phyloP scores from a whole-genome alignment of 2,888 invertebrate species.

The Spodoptera littoralis region DNA sequence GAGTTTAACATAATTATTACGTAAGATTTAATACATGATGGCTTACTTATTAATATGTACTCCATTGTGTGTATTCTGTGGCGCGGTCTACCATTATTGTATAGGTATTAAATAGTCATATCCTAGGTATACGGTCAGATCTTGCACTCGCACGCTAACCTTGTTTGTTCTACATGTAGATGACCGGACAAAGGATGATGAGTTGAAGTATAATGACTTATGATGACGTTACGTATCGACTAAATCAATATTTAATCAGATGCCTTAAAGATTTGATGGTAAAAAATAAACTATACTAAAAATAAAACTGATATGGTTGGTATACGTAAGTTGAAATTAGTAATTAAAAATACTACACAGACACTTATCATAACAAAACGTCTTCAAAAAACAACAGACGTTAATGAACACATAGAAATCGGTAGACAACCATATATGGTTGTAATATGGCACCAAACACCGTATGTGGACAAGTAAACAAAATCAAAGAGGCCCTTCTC shows the following conservation, averaged over 20 bases:
- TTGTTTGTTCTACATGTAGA: slow-evolving; percentile 46
- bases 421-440: slow-evolving; percentile 3
- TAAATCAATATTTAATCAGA: slow-evolving; percentile 22
- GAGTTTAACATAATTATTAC: too few relatives aligned
- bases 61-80: slow-evolving; percentile 28
- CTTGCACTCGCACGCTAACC: slow-evolving; percentile 63
- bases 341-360: too few relatives aligned
- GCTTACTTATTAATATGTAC: too few relatives aligned
- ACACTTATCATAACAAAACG: too few relatives aligned
- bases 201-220: slow-evolving; percentile 9
- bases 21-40: too few relatives aligned
- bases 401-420: background rate
- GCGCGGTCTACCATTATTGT: slow-evolving; percentile 13
- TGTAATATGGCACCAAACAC: too few relatives aligned
- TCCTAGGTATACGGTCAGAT: slow-evolving; percentile 36
- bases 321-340: too few relatives aligned
- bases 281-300: background rate
- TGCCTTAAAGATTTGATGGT: slow-evolving; percentile 6
- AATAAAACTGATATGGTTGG: too few relatives aligned
- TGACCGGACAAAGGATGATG: slow-evolving; percentile 52
- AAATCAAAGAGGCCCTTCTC: slow-evolving; percentile 41
- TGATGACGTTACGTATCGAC: slow-evolving; percentile 5
- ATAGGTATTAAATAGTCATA: slow-evolving; percentile 9
- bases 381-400: too few relatives aligned
- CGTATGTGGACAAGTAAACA: slow-evolving; percentile 6